Evolutionary conservation across 2,888 invertebrate genomes (phyloP), one percentile per base, ranked within the genome.

Genomic region (Hesperia comma): DNA sequence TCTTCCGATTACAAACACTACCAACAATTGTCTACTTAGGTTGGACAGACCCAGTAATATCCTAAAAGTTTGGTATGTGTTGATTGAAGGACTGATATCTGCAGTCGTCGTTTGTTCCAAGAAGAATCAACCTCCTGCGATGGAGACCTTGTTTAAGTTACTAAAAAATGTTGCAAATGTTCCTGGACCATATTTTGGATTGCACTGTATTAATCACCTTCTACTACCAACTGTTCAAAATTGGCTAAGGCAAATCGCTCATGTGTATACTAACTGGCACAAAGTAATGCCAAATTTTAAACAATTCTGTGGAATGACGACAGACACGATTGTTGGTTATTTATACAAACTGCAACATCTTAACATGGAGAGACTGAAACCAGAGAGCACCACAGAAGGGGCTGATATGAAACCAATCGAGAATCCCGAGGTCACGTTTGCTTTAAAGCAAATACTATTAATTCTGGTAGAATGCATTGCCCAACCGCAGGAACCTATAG

Each of bases 291-390:
- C 97, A 71, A 98, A 98, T 85, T 98, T 98, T 80, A 98, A 98
- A 81, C 98, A 99, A 81, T 98, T 98, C 80, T 97, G 97, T 79
- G 98, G 99, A 8, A 95, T 98, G 87, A 96, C 98, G 12, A 97
- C 98, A 0, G 98, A 99, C 80, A 93, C 98, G 37, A 95, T 98
- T 41, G 98, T 98, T 0, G 96, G 97, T 77, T 97, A 97, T 75
- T 89, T 98, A 41, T 95, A 95, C 73, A 95, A 96, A 76, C 93
- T 97, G 43, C 95, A 96, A 82, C 95, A 95, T 90, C 93, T 94
- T 71, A 87, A 90, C 69, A 70, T 87, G 33, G 90, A 92, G 76
- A 81, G 90, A 72, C 80, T 81, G 37, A 84, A 85, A 51, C 77
- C 82, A 41, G 88, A 89, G 70, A 88, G 88, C 61, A 88, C 87